Evolutionary conservation across 2,888 invertebrate species (phyloP), one percentile per base, ranked within the genome.

Genomic region (Anarsia innoxiella): DNA sequence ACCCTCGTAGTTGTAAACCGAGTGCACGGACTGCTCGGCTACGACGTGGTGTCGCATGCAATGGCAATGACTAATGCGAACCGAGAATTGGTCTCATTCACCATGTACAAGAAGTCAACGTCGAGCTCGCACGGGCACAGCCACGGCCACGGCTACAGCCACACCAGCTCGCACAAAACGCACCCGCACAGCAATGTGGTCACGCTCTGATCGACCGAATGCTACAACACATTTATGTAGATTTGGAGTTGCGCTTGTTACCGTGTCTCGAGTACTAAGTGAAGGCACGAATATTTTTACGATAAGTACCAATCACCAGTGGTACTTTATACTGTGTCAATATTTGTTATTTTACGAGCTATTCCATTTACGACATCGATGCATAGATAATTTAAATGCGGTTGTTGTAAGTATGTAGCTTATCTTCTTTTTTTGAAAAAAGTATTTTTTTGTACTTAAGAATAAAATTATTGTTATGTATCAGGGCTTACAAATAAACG

Each of bases 31-130:
- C 49, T 83, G n/a, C 65, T 84, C 26, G 85, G 85, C 1, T 86
- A 82, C 53, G 83, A 86, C 53, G 84, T 86, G 8, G 66, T 82
- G 1, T 84, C 84, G 0, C 85, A 86, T 53, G 67, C 85, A 2
- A 85, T 86, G 85, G 75, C 83, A 1, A 83, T 86, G 77, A 83
- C 84, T 12, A 83, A 82, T 47, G 73, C 80, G 9, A 86, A 86
- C 53, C 62, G 84, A 2, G 85, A 86, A 53, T 65, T 84, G 23
- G 59, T 84, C 31, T 83, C 85, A 11, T 86, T 84, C 63, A 77
- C 80, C 8, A 65, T 86, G 75, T 85, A 84, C 51, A 84, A 84
- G 65, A 84, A 84, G 56, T 67, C 73, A 2, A 61, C 60, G 40
- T 33, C 59, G 10, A 62, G 59, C 14, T 51, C 54, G 12, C 74